Percentiles rank a stretch among this genome's conserved stretches.
Evolutionary conservation across 2,797 vertebrate genomes (phyloP).

Genomic region (Poecilia picta): DNA sequence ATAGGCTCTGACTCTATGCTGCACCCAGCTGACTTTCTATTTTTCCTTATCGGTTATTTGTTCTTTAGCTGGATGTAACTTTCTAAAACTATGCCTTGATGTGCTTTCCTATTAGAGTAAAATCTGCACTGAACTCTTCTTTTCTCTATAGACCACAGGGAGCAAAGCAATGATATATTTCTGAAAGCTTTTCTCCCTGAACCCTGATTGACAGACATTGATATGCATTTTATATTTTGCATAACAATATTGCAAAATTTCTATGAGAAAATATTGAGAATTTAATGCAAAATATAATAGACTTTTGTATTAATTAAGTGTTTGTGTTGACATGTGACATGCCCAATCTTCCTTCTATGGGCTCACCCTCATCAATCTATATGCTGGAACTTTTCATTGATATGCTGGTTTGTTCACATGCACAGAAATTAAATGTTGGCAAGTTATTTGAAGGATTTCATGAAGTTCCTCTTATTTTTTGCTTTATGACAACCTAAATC

Average conservation of each 20-base stretch:
- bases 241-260: no score
- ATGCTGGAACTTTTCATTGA: constrained; percentile 17
- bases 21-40: constrained; percentile 30
- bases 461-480: background rate
- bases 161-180: background rate
- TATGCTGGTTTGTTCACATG: background rate
- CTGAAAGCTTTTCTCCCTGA: constrained; percentile 7
- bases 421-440: background rate
- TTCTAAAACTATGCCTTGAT: background rate
- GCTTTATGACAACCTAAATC: background rate
- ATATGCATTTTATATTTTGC: constrained; percentile 9
- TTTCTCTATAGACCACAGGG: background rate
- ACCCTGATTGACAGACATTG: constrained; percentile 8
- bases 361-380: constrained; percentile 27
- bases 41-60: constrained; percentile 20
- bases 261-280: no score
- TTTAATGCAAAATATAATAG: no score
- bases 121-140: background rate
- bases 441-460: background rate
- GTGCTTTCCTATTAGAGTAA: background rate
- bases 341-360: constrained; percentile 30
- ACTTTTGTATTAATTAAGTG: constrained; percentile 18
- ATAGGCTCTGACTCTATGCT: constrained; percentile 11
- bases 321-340: background rate
- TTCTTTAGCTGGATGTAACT: background rate